Evolutionary conservation across 2,888 invertebrate species (phyloP).

Genomic region (Chrysotoxum bicinctum): DNA sequence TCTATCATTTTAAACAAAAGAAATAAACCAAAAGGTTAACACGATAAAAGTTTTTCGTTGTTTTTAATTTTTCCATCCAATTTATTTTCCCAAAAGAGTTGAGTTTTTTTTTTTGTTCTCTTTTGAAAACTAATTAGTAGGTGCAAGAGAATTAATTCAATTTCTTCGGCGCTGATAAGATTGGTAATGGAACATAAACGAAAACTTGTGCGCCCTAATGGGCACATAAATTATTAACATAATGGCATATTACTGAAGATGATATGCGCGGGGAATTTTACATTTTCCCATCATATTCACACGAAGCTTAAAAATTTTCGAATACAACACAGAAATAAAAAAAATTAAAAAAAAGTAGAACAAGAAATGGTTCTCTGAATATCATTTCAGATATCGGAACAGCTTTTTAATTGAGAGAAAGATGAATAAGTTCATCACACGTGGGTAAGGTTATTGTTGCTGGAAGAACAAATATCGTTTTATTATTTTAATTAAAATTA

Average conservation of each 20-base stretch:
- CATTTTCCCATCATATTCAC: conserved; percentile 18
- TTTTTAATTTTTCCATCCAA: not conserved
- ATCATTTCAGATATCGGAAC: conserved; percentile 25
- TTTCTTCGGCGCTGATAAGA: conserved; percentile 63
- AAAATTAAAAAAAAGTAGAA: conserved; percentile 18
- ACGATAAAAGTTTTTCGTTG: conserved; percentile 35
- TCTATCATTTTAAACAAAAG: conserved; percentile 21
- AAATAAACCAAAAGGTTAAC: conserved; percentile 34
- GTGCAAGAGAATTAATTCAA: conserved; percentile 65
- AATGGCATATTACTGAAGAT: conserved; percentile 44
- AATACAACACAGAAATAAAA: not conserved
- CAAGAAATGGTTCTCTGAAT: conserved; percentile 6
- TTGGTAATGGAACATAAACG: conserved; percentile 61
- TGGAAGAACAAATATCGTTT: conserved; percentile 12
- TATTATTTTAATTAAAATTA: conserved; percentile 21
- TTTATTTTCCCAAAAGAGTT: not conserved
- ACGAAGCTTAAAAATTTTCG: conserved; percentile 9
- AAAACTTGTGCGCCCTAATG: conserved; percentile 57
- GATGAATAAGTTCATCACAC: conserved; percentile 25
- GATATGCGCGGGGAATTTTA: conserved; percentile 26
- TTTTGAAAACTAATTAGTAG: conserved; percentile 54
- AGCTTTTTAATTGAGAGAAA: conserved; percentile 11
- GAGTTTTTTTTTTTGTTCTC: not conserved
- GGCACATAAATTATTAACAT: conserved; percentile 55
- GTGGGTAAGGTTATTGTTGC: not conserved